A percentile compares a stretch with the other conserved stretches of the same genome.
Conservation (phyloP, 2,888 invertebrate genomes). For the Drosophila emarginata region DNA sequence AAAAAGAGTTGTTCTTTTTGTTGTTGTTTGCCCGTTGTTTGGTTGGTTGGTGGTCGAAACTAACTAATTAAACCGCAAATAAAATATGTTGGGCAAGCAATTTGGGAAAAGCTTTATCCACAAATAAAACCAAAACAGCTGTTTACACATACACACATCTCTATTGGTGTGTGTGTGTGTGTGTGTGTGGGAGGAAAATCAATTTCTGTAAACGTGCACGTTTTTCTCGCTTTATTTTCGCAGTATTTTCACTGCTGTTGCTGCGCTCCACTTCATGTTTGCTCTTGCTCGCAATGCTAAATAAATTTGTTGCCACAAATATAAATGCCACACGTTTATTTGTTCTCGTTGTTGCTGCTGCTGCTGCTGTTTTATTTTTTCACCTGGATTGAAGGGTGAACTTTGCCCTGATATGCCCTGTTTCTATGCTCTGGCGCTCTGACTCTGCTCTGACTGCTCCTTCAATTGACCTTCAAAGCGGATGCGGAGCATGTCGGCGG, state of each 20-base stretch:
- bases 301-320: constrained; percentile 73
- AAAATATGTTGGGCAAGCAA: constrained; percentile 61
- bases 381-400: constrained; percentile 50
- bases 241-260: too few species aligned
- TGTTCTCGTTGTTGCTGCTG: constrained; percentile 24
- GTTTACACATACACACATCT: constrained; percentile 19
- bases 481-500: constrained; percentile 1
- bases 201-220: constrained; percentile 59
- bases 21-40: constrained; percentile 13
- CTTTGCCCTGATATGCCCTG: constrained; percentile 2
- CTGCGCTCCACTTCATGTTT: constrained; percentile 25
- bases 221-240: constrained; percentile 28
- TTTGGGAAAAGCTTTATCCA: constrained; percentile 52
- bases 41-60: constrained; percentile 51
- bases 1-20: background rate
- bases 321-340: constrained; percentile 77
- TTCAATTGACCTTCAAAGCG: constrained; percentile 65
- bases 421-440: background rate
- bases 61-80: constrained; percentile 74
- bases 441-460: constrained; percentile 34
- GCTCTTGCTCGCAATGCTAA: constrained; percentile 49
- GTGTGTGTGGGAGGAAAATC: constrained; percentile 51
- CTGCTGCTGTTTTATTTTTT: constrained; percentile 8
- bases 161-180: constrained; percentile 10
- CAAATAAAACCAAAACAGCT: constrained; percentile 41